phyloP scores from a whole-genome alignment of 2,888 invertebrate species.

The Priocnemis perturbator region DNA sequence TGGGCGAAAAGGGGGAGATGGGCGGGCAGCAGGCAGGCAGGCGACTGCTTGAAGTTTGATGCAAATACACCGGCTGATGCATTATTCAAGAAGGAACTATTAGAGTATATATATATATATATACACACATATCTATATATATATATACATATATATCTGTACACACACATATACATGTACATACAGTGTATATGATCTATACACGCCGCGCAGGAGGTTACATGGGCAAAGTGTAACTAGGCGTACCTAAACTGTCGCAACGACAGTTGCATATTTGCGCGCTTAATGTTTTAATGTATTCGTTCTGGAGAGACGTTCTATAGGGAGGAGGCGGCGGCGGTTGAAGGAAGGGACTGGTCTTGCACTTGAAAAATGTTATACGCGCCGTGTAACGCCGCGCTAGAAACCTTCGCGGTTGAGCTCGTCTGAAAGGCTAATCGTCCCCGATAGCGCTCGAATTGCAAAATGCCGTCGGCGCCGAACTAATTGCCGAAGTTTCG shows the following conservation, averaged over 20 bases:
- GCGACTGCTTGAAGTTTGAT: conserved; percentile 68
- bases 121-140: conserved; percentile 43
- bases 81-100: conserved; percentile 71
- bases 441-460: too few relatives aligned
- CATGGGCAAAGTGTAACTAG: conserved; percentile 59
- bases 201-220: conserved; percentile 37
- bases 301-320: conserved; percentile 56
- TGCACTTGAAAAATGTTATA: too few relatives aligned
- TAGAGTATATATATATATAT: conserved; percentile 56
- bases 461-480: too few relatives aligned
- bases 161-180: too few relatives aligned
- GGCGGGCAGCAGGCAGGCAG: conserved; percentile 40
- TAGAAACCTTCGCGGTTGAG: too few relatives aligned
- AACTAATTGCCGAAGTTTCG: too few relatives aligned
- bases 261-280: conserved; percentile 59
- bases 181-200: conserved; percentile 23
- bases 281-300: conserved; percentile 66
- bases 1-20: conserved; percentile 29
- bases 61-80: conserved; percentile 69
- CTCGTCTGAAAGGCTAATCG: too few relatives aligned
- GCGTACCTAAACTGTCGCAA: conserved; percentile 59
- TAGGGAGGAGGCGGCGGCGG: conserved; percentile 12
- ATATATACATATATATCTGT: too few relatives aligned
- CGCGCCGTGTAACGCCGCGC: too few relatives aligned
- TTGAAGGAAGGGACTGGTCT: too few relatives aligned